phyloP scores from a whole-genome alignment of 2,888 invertebrate species.

The Venusia cambrica region DNA sequence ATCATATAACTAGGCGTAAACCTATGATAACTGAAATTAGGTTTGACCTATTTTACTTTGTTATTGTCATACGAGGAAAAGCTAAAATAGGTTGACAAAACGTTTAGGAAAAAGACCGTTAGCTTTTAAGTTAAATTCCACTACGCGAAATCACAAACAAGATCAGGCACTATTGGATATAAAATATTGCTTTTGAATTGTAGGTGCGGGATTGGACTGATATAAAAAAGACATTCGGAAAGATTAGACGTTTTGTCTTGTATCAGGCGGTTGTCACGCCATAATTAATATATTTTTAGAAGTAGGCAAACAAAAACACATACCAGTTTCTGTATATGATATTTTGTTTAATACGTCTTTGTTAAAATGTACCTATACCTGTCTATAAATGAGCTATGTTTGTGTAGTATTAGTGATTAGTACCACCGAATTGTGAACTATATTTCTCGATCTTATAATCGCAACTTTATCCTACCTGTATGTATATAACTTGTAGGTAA shows the following conservation, averaged over 20 bases:
- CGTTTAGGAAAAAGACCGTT: too few relatives aligned
- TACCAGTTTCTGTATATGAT: constrained; percentile 3
- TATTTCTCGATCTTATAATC: constrained; percentile 1
- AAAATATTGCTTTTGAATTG: too few relatives aligned
- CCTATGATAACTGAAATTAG: too few relatives aligned
- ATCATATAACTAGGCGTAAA: too few relatives aligned
- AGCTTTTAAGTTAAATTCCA: too few relatives aligned
- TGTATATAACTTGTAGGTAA: not conserved
- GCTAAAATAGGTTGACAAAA: too few relatives aligned
- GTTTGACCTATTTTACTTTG: too few relatives aligned
- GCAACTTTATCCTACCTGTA: not conserved
- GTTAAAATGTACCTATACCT: too few relatives aligned
- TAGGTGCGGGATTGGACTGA: constrained; percentile 3
- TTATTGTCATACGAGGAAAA: too few relatives aligned
- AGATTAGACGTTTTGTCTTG: too few relatives aligned
- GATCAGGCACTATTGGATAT: too few relatives aligned
- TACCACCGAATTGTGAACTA: constrained; percentile 13
- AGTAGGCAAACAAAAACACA: constrained; percentile 1
- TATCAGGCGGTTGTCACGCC: not conserved
- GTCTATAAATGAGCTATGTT: too few relatives aligned
- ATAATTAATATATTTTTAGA: constrained; percentile 11
- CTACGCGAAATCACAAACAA: constrained; percentile 4
- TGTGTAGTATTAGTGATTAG: constrained; percentile 6
- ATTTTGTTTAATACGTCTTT: not conserved
- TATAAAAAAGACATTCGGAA: constrained; percentile 4